Evolutionary conservation across 1,140 invertebrate genomes (phyloP).

Genomic region (Bombus pyrosoma): DNA sequence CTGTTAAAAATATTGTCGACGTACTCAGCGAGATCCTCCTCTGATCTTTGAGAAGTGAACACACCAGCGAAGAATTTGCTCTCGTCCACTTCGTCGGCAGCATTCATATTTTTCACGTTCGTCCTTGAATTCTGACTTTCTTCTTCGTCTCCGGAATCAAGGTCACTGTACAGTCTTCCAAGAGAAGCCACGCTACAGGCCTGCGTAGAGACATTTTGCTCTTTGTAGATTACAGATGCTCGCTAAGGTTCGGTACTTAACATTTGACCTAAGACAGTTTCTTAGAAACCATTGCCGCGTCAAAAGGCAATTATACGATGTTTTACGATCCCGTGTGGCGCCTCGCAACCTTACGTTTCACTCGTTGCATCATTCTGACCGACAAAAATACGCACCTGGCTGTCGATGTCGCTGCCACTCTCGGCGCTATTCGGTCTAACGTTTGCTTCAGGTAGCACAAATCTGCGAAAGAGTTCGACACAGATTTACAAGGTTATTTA

Average conservation of each 20-base stretch:
- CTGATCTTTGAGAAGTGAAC: conserved; percentile 74
- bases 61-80: conserved; percentile 77
- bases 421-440: conserved; percentile 74
- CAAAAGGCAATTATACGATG: background rate
- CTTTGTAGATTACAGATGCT: background rate
- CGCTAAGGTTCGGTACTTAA: background rate
- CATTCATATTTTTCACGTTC: conserved; percentile 52
- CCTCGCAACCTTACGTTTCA: background rate
- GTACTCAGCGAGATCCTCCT: conserved; percentile 74
- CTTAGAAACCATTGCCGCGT: no score
- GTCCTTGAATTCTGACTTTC: conserved; percentile 62
- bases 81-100: conserved; percentile 72
- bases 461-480: conserved; percentile 60
- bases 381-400: conserved; percentile 69
- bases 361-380: conserved; percentile 22
- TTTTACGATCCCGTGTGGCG: background rate
- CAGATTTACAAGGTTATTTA: background rate
- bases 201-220: conserved; percentile 42
- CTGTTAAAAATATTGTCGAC: background rate
- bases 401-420: conserved; percentile 77
- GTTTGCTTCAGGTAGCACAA: conserved; percentile 71
- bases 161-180: conserved; percentile 72
- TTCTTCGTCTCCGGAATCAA: conserved; percentile 75
- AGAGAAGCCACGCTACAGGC: conserved; percentile 73
- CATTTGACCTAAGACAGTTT: background rate